A percentile compares a stretch with the other conserved stretches of the same genome.
These are phyloP conservation scores for Thelaira solivaga DNA, from an alignment of 2,888 invertebrate species.

Conservation along the genomic window DNA sequence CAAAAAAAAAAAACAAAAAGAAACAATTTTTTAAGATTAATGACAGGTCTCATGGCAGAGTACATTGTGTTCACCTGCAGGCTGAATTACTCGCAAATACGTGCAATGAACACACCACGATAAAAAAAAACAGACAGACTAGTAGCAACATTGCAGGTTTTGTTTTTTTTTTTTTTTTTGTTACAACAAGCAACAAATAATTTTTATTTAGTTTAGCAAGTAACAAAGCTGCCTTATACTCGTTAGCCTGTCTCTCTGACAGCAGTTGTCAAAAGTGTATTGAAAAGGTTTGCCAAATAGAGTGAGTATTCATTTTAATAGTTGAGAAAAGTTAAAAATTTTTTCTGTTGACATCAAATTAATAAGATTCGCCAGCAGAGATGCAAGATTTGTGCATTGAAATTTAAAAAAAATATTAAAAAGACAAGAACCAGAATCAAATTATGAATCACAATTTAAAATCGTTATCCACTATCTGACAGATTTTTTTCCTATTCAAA, in stretches of 20 bases:
- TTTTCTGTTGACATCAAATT: background rate
- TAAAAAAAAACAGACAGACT: background rate
- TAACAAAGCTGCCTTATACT: background rate
- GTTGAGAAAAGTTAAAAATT: background rate
- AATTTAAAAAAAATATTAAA: too few species aligned
- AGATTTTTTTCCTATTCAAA: too few species aligned
- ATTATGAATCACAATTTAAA: too few species aligned
- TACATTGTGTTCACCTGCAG: conserved; percentile 10
- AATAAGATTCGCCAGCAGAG: background rate
- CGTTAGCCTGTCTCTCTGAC: background rate
- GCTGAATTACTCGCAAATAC: background rate
- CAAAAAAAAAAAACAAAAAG: background rate
- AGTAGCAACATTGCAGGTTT: too few species aligned
- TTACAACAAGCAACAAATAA: too few species aligned
- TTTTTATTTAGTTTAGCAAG: too few species aligned
- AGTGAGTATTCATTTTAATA: too few species aligned
- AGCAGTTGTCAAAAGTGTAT: conserved; percentile 5
- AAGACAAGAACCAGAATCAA: too few species aligned
- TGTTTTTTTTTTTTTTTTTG: too few species aligned
- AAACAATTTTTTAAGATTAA: conserved; percentile 30
- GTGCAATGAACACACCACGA: background rate
- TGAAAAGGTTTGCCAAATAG: background rate
- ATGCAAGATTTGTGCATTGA: too few species aligned
- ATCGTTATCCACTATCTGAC: too few species aligned
- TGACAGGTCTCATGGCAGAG: conserved; percentile 6